phyloP scores from a whole-genome alignment of 2,888 invertebrate genomes.

The Morinoia aosen region DNA sequence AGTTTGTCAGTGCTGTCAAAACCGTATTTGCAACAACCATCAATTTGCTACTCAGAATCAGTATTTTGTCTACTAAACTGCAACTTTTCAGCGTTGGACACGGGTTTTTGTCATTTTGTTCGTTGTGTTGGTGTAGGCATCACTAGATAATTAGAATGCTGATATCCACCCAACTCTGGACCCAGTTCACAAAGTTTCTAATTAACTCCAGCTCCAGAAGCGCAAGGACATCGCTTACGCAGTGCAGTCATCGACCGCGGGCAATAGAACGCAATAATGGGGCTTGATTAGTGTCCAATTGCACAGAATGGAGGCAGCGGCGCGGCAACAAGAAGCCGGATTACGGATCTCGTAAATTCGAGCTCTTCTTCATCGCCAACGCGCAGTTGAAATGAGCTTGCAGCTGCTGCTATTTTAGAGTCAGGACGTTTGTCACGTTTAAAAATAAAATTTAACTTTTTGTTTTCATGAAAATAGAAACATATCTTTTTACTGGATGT shows the following conservation, averaged over 20 bases:
- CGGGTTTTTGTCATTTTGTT: neutral
- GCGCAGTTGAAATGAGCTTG: neutral
- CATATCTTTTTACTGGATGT: too few species aligned
- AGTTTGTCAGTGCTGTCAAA: too few species aligned
- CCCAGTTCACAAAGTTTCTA: neutral
- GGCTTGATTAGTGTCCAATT: neutral
- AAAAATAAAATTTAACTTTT: too few species aligned
- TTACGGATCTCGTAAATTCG: neutral
- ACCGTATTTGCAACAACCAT: too few species aligned
- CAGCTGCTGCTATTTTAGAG: neutral
- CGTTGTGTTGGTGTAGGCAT: neutral
- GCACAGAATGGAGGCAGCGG: neutral
- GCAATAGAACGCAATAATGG: neutral
- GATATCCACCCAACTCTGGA: neutral
- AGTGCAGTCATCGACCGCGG: neutral
- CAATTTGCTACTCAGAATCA: too few species aligned
- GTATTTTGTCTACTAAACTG: neutral
- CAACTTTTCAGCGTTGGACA: neutral
- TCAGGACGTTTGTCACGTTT: neutral
- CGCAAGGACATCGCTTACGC: neutral
- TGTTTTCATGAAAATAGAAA: too few species aligned
- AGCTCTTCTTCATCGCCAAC: neutral
- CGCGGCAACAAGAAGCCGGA: neutral
- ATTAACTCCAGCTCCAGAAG: neutral
- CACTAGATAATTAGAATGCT: neutral